Evolutionary conservation across 2,797 vertebrate genomes (phyloP).

Genomic region (Hipposideros larvatus): DNA sequence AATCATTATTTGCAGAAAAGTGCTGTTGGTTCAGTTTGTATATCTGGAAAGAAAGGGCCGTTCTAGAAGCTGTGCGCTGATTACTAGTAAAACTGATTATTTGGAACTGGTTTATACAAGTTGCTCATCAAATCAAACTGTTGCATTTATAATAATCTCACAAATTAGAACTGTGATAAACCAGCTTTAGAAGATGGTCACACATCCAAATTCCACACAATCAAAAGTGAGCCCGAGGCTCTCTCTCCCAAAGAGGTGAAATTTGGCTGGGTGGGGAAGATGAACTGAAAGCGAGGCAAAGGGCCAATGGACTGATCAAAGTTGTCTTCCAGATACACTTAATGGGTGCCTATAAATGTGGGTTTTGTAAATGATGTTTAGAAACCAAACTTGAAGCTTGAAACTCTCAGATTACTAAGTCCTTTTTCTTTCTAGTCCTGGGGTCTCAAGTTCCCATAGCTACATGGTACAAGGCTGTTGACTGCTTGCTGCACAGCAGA

Average conservation of each 20-base stretch:
- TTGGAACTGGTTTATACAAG: constrained; percentile 42
- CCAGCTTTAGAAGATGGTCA: neutral
- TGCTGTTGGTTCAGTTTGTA: neutral
- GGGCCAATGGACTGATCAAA: neutral
- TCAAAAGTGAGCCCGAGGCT: neutral
- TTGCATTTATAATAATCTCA: constrained; percentile 30
- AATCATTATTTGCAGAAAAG: constrained; percentile 39
- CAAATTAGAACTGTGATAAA: constrained; percentile 47
- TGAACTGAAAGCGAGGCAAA: constrained; percentile 39
- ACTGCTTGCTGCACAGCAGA: constrained; percentile 16
- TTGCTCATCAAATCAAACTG: neutral
- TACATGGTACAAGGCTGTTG: constrained; percentile 51
- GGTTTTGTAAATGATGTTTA: constrained; percentile 42
- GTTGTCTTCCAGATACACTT: constrained; percentile 28
- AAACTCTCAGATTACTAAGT: constrained; percentile 39
- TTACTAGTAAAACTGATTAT: constrained; percentile 11
- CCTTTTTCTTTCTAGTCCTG: constrained; percentile 32
- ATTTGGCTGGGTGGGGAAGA: constrained; percentile 37
- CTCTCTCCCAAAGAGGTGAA: constrained; percentile 25
- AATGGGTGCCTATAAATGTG: constrained; percentile 30
- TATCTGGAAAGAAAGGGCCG: neutral
- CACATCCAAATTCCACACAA: neutral
- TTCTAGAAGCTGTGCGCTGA: neutral
- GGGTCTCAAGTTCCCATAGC: constrained; percentile 44
- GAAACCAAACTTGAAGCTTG: constrained; percentile 62